Conservation (phyloP, 1,140 invertebrate species). For the Drosophila obscura region DNA sequence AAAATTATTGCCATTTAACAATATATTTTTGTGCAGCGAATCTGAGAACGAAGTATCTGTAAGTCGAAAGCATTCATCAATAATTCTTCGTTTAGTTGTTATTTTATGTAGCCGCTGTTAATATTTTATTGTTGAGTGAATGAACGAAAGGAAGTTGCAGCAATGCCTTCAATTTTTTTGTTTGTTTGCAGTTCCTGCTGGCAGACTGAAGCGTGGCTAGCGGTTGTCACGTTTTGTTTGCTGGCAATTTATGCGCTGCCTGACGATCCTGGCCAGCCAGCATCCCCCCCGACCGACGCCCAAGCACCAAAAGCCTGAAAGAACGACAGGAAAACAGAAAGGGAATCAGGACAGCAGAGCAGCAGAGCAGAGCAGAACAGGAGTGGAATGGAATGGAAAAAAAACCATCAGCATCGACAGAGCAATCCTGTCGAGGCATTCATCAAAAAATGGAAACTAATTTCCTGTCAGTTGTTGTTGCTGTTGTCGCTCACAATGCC, state of each 20-base stretch:
- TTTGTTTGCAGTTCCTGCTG: constrained; percentile 31
- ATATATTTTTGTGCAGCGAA: not conserved
- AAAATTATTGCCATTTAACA: too few species aligned
- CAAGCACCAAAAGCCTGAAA: constrained; percentile 25
- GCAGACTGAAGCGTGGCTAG: constrained; percentile 72
- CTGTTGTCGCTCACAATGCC: constrained; percentile 68
- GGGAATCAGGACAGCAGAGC: constrained; percentile 20
- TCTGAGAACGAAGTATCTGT: constrained; percentile 11
- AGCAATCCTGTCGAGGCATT: constrained; percentile 83
- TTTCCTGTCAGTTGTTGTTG: constrained; percentile 83
- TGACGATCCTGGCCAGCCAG: constrained; percentile 58
- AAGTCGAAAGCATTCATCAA: constrained; percentile 5
- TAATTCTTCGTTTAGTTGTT: constrained; percentile 39
- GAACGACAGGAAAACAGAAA: constrained; percentile 50
- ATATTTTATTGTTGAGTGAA: constrained; percentile 78
- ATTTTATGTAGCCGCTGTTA: constrained; percentile 70
- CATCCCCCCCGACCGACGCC: not conserved
- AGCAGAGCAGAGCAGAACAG: constrained; percentile 7
- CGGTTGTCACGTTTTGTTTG: constrained; percentile 77
- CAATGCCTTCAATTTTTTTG: constrained; percentile 46
- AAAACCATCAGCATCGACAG: constrained; percentile 50
- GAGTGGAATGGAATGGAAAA: constrained; percentile 4
- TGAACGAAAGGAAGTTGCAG: constrained; percentile 70
- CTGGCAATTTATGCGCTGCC: constrained; percentile 71
- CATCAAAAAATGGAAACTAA: constrained; percentile 84